Conservation (phyloP, 2,113 vertebrate species). For the Peromyscus polionotus region DNA sequence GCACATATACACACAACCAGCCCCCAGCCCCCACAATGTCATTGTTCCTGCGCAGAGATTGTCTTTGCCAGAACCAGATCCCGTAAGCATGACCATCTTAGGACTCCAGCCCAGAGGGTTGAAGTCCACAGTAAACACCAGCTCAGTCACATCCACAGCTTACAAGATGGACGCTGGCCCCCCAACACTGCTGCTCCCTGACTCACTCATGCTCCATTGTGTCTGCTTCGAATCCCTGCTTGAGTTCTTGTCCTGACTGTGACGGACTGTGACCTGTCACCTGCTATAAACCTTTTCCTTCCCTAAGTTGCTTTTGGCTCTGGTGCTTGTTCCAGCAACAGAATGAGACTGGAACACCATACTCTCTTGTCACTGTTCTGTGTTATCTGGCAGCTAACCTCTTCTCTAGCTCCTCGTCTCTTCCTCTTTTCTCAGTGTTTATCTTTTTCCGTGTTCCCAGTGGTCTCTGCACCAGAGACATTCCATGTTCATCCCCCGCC, state of each 20-base stretch:
- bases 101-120: neutral
- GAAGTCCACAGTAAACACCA: neutral
- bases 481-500: neutral
- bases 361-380: neutral
- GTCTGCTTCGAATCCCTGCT: neutral
- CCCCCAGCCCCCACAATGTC: too few species aligned
- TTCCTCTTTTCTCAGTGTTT: neutral
- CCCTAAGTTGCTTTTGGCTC: neutral
- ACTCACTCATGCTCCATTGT: too few species aligned
- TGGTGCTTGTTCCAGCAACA: neutral
- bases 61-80: neutral
- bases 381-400: neutral
- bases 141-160: neutral
- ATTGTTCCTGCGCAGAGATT: too few species aligned
- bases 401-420: too few species aligned
- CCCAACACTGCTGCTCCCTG: too few species aligned
- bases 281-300: too few species aligned
- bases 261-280: neutral
- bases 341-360: neutral
- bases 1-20: neutral
- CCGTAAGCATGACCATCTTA: neutral
- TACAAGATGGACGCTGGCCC: neutral
- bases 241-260: neutral
- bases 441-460: neutral
- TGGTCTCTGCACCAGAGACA: neutral